Evolutionary conservation across 2,113 vertebrate species (phyloP).

Genomic region (Marmota flaviventris): DNA sequence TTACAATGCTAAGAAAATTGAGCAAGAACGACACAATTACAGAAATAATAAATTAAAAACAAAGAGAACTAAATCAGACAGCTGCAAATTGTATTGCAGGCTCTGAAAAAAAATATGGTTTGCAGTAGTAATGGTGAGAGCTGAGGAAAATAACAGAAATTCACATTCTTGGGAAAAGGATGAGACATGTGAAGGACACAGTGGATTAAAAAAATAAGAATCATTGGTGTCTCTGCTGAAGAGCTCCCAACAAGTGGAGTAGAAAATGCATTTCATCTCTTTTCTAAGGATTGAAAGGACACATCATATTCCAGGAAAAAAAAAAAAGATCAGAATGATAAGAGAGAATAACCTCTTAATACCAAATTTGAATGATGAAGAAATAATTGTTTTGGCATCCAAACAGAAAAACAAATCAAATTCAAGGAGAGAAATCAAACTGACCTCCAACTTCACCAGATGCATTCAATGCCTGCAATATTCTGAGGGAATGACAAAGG

Average conservation of each 20-base stretch:
- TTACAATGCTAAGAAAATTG: background rate
- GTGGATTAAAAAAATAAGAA: background rate
- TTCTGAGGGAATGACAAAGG: background rate
- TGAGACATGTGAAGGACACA: background rate
- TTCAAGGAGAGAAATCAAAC: background rate
- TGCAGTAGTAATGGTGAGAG: background rate
- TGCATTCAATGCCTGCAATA: background rate
- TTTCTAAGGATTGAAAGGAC: background rate
- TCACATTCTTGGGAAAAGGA: background rate
- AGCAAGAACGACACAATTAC: background rate
- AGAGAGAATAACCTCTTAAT: background rate
- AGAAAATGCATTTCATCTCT: constrained; percentile 9
- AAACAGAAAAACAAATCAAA: background rate
- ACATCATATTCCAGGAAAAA: background rate
- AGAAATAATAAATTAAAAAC: constrained; percentile 56
- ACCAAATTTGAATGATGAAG: background rate
- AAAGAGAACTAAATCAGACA: background rate
- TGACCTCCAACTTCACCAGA: background rate
- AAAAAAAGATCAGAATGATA: background rate
- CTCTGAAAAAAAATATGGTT: background rate
- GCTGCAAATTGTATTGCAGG: constrained; percentile 8
- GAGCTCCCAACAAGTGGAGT: background rate
- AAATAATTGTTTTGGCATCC: background rate
- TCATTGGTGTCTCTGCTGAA: background rate
- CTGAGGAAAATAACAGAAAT: constrained; percentile 20